A percentile compares a stretch with the other conserved stretches of the same genome.
phyloP scores from a whole-genome alignment of 2,888 invertebrate genomes.

The Chironomus riparius region DNA sequence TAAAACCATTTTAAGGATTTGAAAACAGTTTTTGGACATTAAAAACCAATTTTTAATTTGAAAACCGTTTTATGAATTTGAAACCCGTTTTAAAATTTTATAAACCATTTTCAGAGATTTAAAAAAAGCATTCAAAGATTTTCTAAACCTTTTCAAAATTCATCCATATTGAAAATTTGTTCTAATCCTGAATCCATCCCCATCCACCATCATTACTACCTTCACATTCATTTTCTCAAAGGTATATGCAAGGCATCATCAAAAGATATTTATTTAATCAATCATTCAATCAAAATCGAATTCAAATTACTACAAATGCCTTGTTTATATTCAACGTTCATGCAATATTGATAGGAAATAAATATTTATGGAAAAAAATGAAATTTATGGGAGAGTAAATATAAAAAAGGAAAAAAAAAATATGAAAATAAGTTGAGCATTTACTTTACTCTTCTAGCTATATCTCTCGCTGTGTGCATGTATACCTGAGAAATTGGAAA shows the following conservation, averaged over 20 bases:
- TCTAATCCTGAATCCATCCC: background rate
- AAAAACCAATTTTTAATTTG: too few relatives aligned
- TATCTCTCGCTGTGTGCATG: background rate
- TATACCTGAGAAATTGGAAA: background rate
- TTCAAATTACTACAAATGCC: conserved; percentile 14
- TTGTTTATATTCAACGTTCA: conserved; percentile 24
- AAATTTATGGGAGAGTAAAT: conserved; percentile 10
- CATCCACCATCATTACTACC: background rate
- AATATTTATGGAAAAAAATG: conserved; percentile 15
- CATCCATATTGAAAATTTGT: too few relatives aligned
- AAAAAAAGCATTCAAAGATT: too few relatives aligned
- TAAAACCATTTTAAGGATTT: too few relatives aligned
- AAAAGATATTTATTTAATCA: conserved; percentile 22
- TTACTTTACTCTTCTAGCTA: background rate
- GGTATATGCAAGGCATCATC: conserved; percentile 8
- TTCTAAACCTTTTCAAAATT: too few relatives aligned
- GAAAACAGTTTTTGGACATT: too few relatives aligned
- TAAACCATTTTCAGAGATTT: too few relatives aligned
- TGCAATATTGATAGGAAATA: conserved; percentile 25
- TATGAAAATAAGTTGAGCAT: background rate
- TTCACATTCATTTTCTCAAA: background rate
- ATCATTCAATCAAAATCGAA: conserved; percentile 21
- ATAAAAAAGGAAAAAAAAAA: background rate
- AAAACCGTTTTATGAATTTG: too few relatives aligned
- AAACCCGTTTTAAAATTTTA: too few relatives aligned